Base-by-base conservation (phyloP, 2,113 vertebrate species). In the Nicator chloris region DNA sequence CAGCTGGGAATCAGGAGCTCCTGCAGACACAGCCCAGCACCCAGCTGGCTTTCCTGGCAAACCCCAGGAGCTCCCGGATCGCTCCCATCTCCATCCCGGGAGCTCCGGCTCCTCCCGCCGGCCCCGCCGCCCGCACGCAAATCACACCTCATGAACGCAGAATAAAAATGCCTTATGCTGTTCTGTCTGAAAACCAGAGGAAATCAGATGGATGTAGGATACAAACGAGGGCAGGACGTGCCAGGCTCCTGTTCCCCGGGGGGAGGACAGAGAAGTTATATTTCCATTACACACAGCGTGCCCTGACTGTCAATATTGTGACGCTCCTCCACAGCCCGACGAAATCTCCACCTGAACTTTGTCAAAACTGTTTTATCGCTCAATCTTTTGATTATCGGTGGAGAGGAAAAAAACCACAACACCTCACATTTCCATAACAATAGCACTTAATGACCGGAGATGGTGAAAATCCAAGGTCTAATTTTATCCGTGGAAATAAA, bases 311-410 rank as follows among this genome's bases (percentile, higher is more conserved):
- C 90, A 87, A 93, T 77, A 57, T 68, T 90, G 71, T 54, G 87
- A 85, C 63, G 63, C 90, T 65, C 68, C 47, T 61, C 7, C 64
- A 2, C 39, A 47, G 39, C 37, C 0, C 0, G 5, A 72, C 44
- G 73, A 75, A 77, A 77, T 76, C 88, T 82, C 72, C 86, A 93
- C 91, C 85, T 93, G 92, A 92, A 81, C 92, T 90, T 77, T 26
- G 51, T 40, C 57, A 76, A 90, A 90, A 59, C 49, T 75, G 0
- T 19, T 26, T 85, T 78, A 79, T 78, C 44, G 2, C 64, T 65
- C 66, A 6, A 22, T 88, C 79, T 90, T 75, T 59, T 53, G 50
- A 57, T 94, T 77, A 69, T 47, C 59, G 21, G 15, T 27, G 12
- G 15, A 39, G n/a, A 15, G 0, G 1, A 8, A 50, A 49, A 86